Conservation (phyloP, 2,888 invertebrate genomes). For the Xanthorhoe spadicearia region DNA sequence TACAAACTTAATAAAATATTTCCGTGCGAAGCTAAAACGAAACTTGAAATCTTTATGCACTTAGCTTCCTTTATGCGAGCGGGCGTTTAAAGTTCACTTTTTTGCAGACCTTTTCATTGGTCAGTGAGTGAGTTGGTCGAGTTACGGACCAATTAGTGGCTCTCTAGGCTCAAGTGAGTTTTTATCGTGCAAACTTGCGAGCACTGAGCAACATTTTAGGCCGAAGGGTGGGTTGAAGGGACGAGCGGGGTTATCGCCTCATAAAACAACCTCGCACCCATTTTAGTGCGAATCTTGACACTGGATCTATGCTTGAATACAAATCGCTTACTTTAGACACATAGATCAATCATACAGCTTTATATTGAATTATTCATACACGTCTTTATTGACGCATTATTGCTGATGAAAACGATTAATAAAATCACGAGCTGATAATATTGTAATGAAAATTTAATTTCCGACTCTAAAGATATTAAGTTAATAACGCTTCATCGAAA, state of each 20-base stretch:
- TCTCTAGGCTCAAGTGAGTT: slow-evolving; percentile 50
- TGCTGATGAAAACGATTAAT: slow-evolving; percentile 3
- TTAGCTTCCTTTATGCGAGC: slow-evolving; percentile 16
- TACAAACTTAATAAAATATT: slow-evolving; percentile 2
- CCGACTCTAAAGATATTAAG: neutral
- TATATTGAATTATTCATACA: slow-evolving; percentile 14
- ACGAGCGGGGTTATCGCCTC: slow-evolving; percentile 44
- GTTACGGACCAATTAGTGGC: slow-evolving; percentile 62
- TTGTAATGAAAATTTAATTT: slow-evolving; percentile 21
- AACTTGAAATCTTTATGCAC: slow-evolving; percentile 25
- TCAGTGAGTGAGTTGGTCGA: slow-evolving; percentile 45
- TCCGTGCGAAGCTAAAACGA: slow-evolving; percentile 6
- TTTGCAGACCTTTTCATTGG: slow-evolving; percentile 49
- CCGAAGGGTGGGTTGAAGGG: slow-evolving; percentile 35
- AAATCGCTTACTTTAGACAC: slow-evolving; percentile 34
- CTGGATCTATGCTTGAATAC: slow-evolving; percentile 37
- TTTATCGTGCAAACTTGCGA: slow-evolving; percentile 47
- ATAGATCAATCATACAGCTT: slow-evolving; percentile 12
- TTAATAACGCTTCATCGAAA: neutral
- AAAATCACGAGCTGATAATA: slow-evolving; percentile 3
- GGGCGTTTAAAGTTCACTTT: slow-evolving; percentile 20
- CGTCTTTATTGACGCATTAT: neutral
- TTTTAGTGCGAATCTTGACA: slow-evolving; percentile 42
- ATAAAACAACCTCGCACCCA: slow-evolving; percentile 46
- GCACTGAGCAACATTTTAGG: slow-evolving; percentile 41